phyloP scores from a whole-genome alignment of 2,888 invertebrate species.

The Pseudococcus jackbeardsleyi region DNA sequence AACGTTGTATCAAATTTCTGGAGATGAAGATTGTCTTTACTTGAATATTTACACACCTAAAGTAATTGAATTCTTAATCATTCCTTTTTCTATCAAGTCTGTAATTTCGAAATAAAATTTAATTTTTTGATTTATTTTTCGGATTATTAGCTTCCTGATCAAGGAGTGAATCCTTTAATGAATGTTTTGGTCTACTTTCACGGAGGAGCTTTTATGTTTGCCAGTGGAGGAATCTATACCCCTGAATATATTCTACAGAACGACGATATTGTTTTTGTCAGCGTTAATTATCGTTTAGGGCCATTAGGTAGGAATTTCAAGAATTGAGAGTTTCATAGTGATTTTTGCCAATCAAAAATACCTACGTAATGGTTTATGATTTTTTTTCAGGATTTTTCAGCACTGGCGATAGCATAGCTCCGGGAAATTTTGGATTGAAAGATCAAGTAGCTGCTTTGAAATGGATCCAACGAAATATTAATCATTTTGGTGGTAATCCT shows the following conservation, averaged over 20 bases:
- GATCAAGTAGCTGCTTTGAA: constrained; percentile 69
- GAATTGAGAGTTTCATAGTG: neutral
- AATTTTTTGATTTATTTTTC: neutral
- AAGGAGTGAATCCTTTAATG: constrained; percentile 67
- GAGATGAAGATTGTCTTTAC: constrained; percentile 79
- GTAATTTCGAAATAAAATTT: neutral
- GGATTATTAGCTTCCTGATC: constrained; percentile 56
- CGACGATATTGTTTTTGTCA: constrained; percentile 68
- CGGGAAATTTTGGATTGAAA: constrained; percentile 70
- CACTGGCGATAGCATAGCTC: constrained; percentile 68
- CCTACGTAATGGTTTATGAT: neutral
- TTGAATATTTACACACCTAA: constrained; percentile 77
- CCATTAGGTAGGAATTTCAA: constrained; percentile 67
- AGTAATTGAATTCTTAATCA: constrained; percentile 68
- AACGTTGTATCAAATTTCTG: constrained; percentile 70
- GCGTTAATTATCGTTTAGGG: constrained; percentile 69
- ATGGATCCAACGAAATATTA: constrained; percentile 69
- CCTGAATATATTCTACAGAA: constrained; percentile 68
- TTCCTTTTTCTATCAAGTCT: neutral
- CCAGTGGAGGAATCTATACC: constrained; percentile 66
- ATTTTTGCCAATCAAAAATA: neutral
- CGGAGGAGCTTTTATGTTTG: constrained; percentile 68
- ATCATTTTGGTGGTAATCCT: constrained; percentile 69
- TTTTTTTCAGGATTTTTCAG: constrained; percentile 68
- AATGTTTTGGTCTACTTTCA: constrained; percentile 69